Conservation (phyloP, 2,113 vertebrate species). For the Brachypodius melanocephalos region DNA sequence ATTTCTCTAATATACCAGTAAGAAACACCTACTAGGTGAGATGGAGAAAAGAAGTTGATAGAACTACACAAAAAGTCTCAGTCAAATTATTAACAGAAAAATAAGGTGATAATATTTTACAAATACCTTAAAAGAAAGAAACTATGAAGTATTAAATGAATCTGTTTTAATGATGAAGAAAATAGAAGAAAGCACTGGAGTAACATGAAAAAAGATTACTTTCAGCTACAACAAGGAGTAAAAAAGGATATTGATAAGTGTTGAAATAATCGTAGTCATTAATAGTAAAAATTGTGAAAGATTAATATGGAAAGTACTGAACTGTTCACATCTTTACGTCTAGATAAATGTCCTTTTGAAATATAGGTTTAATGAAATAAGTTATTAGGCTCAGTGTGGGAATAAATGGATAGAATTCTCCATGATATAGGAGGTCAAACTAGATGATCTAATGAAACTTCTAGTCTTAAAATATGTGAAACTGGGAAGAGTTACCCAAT, state of each 20-base stretch:
- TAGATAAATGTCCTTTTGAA: background rate
- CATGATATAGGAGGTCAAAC: background rate
- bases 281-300: background rate
- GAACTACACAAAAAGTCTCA: background rate
- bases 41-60: background rate
- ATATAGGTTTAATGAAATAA: background rate
- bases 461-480: background rate
- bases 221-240: background rate
- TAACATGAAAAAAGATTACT: background rate
- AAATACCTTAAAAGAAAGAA: background rate
- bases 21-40: background rate
- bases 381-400: background rate
- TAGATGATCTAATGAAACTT: background rate
- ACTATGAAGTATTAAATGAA: background rate
- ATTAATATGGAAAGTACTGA: background rate
- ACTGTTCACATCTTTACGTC: background rate
- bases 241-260: background rate
- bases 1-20: background rate
- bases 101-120: background rate
- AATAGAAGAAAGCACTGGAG: background rate
- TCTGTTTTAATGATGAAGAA: background rate
- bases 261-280: background rate
- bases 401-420: background rate
- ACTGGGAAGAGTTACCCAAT: background rate
- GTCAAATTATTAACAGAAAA: background rate